Evolutionary conservation across 37 sponge, comb jelly and placozoan genomes (phyloP), one percentile per base, ranked within the genome.

Genomic region (Spongilla lacustris): DNA sequence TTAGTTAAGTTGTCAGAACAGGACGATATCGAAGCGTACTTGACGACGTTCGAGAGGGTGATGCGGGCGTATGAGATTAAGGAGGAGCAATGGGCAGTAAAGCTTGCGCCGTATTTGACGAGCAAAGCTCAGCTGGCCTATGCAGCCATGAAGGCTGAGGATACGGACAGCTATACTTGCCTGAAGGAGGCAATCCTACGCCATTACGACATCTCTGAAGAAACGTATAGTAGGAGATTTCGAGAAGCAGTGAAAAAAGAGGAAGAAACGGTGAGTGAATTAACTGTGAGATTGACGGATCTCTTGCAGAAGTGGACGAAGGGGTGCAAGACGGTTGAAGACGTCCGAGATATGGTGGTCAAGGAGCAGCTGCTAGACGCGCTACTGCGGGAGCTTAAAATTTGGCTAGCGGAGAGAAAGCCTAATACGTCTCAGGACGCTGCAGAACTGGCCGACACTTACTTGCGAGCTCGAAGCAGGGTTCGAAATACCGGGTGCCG

Each of bases 131-230:
- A n/a, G n/a, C n/a, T n/a, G 12, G 83, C 73, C 27, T 82, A 72
- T 70, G 83, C 83, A 24, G 84, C 84, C 5, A 9, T 83, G 50
- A 13, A 49, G 17, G 4, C 50, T 8, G 84, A 72, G 11, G 84
- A 83, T 19, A 36, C 72, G 30, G 36, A 36, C 21, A 38, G 28
- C 36, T 81, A 32, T 34, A n/a, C 30, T 11, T 33, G 69, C 24
- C 26, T 68, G 31, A 81, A 81, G 71, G 70, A 68, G 13, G 81
- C 81, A 21, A 67, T 81, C 21, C 4, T 81, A 37, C 22, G 34
- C 23, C 5, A 58, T 19, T 83, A 83, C 41, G 50, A 83, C 33
- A 38, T 83, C 28, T 73, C 10, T 72, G 50, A 36, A 6, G 83
- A 81, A 70, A 81, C 36, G n/a, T 68, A 68, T 24, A 32, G 70